phyloP scores from a whole-genome alignment of 2,797 vertebrate species.

The Odontamblyopus lacepedii region DNA sequence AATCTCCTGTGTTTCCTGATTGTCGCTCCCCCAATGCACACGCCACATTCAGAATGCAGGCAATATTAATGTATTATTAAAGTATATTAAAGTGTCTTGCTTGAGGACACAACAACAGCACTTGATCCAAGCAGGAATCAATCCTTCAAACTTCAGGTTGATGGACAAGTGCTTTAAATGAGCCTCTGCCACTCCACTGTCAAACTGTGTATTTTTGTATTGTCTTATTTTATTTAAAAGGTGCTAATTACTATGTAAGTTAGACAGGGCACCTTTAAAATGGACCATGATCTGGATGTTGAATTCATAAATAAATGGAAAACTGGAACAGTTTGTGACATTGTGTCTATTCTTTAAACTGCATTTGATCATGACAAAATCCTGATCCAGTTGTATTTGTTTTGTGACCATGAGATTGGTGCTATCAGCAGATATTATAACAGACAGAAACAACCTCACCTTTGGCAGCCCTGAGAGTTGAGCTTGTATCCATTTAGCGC shows the following conservation, averaged over 20 bases:
- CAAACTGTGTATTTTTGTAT: not conserved
- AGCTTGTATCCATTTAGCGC: slow-evolving; percentile 55
- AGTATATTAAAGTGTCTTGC: not conserved
- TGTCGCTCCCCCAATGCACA: too few species aligned
- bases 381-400: slow-evolving; percentile 23
- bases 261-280: not conserved
- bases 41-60: too few species aligned
- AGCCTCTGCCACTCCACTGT: not conserved
- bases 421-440: slow-evolving; percentile 56
- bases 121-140: not conserved
- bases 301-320: not conserved
- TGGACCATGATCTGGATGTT: not conserved
- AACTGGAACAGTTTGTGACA: not conserved
- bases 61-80: too few species aligned
- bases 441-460: slow-evolving; percentile 45
- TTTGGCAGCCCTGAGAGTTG: slow-evolving; percentile 55
- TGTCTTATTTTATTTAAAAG: not conserved
- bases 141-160: not conserved
- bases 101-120: not conserved
- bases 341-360: slow-evolving; percentile 1
- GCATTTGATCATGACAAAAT: slow-evolving; percentile 14
- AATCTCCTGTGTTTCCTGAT: too few species aligned
- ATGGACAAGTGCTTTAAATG: not conserved
- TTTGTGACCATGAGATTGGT: slow-evolving; percentile 42
- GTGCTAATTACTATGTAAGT: too few species aligned